Base-by-base conservation (phyloP, 2,888 invertebrate genomes). In the Gonocerus acuteangulatus region DNA sequence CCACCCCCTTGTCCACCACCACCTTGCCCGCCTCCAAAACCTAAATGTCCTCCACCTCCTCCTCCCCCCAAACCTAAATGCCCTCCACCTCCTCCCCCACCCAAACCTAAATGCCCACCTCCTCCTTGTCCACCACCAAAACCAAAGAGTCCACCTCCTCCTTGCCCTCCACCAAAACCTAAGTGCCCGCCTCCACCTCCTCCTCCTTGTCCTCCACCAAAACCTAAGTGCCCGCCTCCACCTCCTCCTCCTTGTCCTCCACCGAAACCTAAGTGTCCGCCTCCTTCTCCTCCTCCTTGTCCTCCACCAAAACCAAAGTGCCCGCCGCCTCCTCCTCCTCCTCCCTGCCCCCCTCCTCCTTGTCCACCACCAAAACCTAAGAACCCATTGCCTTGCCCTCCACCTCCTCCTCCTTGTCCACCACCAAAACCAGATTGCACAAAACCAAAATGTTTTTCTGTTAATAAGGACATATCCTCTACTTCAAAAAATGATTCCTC, bases 211-310 rank as follows among this genome's bases (percentile, higher is more conserved):
- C 47, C 19, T 48, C 59, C 59, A 22, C 59, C 59, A 15, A n/a
- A n/a, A 27, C 23, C 32, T 2, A 13, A 15, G 7, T 45, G 45
- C 27, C 58, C 61, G 13, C 56, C 63, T 15, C 63, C 60, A 11
- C 23, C 54, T n/a, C 60, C 63, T 21, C 62, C 59, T 22, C 60
- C 56, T 39, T 45, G 48, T n/a, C 60, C 60, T 13, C 45, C 61
- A n/a, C 60, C 60, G 34, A 48, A 34, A 21, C 47, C 48, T 36
- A 13, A 13, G 2, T 23, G 27, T 19, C 39, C 58, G 19, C 58
- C 49, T n/a, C 18, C 2, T 39, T 42, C 54, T 42, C 44, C 48
- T 16, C 48, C 42, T 15, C 48, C 48, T 21, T 27, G 34, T 21
- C 47, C 19, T 48, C 59, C 59, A 22, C 59, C 59, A 15, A n/a